These are phyloP conservation scores for Haliaeetus leucogaster DNA, from an alignment of 2,113 vertebrate species.

Conservation along the genomic window DNA sequence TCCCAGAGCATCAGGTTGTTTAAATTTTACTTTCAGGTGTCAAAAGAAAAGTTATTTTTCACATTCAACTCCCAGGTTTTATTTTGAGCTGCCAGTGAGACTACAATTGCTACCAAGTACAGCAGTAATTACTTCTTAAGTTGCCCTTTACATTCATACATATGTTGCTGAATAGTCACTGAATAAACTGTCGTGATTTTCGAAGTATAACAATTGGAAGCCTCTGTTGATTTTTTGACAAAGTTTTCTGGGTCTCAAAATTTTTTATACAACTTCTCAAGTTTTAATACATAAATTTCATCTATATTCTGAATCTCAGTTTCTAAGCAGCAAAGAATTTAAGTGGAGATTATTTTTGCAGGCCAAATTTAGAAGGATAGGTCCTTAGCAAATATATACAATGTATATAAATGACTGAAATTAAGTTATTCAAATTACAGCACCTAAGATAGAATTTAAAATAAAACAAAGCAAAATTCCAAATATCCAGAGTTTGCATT, in stretches of 20 bases:
- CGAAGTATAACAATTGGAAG: background rate
- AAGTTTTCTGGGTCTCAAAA: background rate
- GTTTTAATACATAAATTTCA: background rate
- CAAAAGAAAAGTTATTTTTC: background rate
- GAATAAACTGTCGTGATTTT: background rate
- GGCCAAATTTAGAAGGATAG: background rate
- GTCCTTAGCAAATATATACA: background rate
- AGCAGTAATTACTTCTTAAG: background rate
- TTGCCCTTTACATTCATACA: background rate
- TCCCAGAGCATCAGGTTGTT: background rate
- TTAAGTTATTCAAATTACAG: background rate
- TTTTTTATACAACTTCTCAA: background rate
- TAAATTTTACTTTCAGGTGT: background rate
- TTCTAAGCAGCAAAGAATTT: background rate
- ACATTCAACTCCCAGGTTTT: background rate
- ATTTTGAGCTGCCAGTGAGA: background rate
- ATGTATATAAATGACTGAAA: background rate
- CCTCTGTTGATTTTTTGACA: background rate
- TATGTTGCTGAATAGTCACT: background rate
- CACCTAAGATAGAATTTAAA: background rate
- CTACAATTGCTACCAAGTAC: background rate
- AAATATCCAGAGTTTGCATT: background rate
- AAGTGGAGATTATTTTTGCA: background rate
- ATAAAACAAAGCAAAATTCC: background rate
- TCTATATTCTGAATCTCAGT: background rate